Evolutionary conservation across 2,113 vertebrate species (phyloP).

Genomic region (Taurulus bubalis): DNA sequence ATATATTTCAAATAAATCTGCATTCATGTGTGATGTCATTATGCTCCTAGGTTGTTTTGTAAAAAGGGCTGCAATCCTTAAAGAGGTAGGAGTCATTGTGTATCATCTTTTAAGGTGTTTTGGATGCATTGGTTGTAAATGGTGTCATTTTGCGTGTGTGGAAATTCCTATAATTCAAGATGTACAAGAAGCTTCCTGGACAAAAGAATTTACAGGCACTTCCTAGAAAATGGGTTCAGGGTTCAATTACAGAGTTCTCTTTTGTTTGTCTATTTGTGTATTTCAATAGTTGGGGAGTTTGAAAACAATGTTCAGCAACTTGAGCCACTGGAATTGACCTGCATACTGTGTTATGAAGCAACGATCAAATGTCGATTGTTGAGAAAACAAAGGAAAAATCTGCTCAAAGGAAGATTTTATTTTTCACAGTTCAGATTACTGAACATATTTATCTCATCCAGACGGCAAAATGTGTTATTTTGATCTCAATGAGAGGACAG

Average conservation of each 20-base stretch:
- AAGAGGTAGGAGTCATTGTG: background rate
- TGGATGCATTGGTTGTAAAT: background rate
- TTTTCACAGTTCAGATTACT: background rate
- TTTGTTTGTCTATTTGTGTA: background rate
- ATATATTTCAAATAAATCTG: background rate
- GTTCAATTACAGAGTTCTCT: background rate
- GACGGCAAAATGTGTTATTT: background rate
- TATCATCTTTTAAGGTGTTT: background rate
- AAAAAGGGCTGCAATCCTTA: background rate
- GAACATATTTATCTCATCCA: background rate
- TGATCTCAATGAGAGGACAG: background rate
- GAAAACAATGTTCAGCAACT: background rate
- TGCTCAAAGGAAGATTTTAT: background rate
- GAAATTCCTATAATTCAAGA: background rate
- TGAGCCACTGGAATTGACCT: background rate
- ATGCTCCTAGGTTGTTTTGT: background rate
- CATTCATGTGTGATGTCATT: background rate
- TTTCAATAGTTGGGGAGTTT: background rate
- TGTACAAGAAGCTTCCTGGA: background rate
- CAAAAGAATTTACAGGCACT: background rate
- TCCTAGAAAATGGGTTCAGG: background rate
- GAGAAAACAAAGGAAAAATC: background rate
- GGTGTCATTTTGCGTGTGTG: background rate
- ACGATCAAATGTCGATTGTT: background rate
- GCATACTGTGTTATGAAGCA: background rate